phyloP scores from a whole-genome alignment of 2,113 vertebrate genomes.

The Taxidea taxus region DNA sequence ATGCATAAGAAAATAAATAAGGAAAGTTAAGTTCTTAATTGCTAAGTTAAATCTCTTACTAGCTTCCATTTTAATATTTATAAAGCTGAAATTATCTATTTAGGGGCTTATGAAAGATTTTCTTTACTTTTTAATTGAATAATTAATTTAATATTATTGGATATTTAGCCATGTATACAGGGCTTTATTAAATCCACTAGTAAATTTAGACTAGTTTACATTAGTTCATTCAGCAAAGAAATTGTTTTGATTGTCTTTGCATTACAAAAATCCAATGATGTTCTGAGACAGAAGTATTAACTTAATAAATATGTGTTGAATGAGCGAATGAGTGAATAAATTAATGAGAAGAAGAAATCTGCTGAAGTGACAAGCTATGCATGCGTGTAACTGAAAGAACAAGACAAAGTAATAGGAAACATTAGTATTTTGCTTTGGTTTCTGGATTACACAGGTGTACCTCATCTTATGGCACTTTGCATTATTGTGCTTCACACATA shows the following conservation, averaged over 20 bases:
- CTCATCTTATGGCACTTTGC: neutral
- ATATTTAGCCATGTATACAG: neutral
- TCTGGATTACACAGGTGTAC: neutral
- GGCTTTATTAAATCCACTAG: neutral
- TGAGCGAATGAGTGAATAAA: neutral
- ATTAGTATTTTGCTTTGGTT: neutral
- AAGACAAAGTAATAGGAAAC: neutral
- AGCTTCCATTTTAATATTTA: neutral
- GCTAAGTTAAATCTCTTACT: neutral
- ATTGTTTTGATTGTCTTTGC: neutral
- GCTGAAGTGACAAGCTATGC: neutral
- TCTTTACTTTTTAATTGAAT: neutral
- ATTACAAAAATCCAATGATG: neutral
- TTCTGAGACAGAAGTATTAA: neutral
- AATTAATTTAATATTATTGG: neutral
- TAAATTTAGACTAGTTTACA: neutral
- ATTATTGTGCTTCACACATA: neutral
- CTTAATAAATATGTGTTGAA: neutral
- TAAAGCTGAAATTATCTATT: neutral
- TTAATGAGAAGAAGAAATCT: neutral
- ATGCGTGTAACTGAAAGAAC: neutral
- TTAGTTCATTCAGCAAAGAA: neutral
- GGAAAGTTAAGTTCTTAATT: neutral
- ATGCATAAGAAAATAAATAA: neutral
- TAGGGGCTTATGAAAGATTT: neutral